Evolutionary conservation across 2,113 vertebrate genomes (phyloP).

Genomic region (Thymallus thymallus): DNA sequence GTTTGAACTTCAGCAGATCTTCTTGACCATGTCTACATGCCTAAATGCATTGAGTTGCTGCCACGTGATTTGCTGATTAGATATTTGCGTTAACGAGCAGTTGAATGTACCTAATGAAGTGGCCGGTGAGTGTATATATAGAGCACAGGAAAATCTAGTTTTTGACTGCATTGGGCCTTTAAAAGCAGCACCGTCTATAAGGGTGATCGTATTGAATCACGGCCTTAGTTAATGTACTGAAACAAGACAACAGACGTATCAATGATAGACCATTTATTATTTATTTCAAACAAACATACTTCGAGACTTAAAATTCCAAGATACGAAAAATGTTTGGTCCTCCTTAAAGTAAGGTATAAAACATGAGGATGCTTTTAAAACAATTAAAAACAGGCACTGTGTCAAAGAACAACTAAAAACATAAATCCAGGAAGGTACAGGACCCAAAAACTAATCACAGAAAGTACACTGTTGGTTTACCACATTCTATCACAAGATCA

Average conservation of each 20-base stretch:
- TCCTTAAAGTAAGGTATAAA: not conserved
- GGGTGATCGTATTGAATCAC: too few species aligned
- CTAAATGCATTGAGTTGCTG: too few species aligned
- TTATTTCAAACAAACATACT: slow-evolving; percentile 18
- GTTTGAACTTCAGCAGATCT: too few species aligned
- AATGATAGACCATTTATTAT: slow-evolving; percentile 25
- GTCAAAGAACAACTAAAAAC: not conserved
- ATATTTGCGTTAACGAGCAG: too few species aligned
- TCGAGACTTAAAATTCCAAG: slow-evolving; percentile 16
- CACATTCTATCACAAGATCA: not conserved
- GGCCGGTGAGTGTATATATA: too few species aligned
- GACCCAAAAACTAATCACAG: not conserved
- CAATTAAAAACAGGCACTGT: slow-evolving; percentile 20
- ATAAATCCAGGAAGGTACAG: not conserved
- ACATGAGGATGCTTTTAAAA: slow-evolving; percentile 17
- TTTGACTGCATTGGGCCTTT: too few species aligned
- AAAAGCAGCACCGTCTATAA: too few species aligned
- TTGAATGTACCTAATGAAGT: too few species aligned
- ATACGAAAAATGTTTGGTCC: not conserved
- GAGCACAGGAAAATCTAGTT: too few species aligned
- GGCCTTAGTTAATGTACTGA: not conserved
- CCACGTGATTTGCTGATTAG: too few species aligned
- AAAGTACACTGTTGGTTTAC: not conserved
- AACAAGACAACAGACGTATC: not conserved
- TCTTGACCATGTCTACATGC: too few species aligned